Conservation (phyloP, 1,140 invertebrate genomes). For the Mycetomoellerius zeteki region DNA sequence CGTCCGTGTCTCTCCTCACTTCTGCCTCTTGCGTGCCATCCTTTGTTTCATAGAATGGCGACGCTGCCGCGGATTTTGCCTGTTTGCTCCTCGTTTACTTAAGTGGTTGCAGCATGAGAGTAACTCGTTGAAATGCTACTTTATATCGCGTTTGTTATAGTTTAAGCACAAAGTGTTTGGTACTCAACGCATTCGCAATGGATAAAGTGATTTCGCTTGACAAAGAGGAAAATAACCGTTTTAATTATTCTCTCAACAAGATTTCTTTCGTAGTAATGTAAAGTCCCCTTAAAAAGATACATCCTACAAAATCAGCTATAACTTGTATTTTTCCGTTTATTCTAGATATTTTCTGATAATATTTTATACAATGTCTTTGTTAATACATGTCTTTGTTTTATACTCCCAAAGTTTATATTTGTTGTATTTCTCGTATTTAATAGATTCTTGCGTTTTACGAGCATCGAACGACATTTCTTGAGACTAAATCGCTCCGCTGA, state of each 20-base stretch:
- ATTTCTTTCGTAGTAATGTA: background rate
- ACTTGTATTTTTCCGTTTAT: background rate
- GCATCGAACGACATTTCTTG: background rate
- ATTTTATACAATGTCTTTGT: background rate
- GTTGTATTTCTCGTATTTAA: background rate
- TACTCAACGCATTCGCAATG: background rate
- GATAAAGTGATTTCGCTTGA: background rate
- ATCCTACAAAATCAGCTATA: background rate
- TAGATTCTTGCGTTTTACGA: background rate
- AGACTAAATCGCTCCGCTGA: constrained; percentile 14
- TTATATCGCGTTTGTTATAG: constrained; percentile 30
- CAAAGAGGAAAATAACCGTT: background rate
- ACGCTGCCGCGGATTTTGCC: constrained; percentile 26
- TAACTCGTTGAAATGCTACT: constrained; percentile 33
- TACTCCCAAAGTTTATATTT: background rate
- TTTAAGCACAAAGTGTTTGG: constrained; percentile 17
- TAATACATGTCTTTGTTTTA: constrained; percentile 10
- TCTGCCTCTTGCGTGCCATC: constrained; percentile 23
- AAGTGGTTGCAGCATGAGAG: constrained; percentile 40
- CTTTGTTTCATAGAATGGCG: constrained; percentile 45
- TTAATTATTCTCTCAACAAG: constrained; percentile 1
- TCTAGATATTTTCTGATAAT: no score
- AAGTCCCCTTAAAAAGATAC: background rate
- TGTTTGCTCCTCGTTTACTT: constrained; percentile 61
- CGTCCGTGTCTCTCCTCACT: constrained; percentile 37